Evolutionary conservation across 2,113 vertebrate species (phyloP).

Genomic region (Pelodiscus sinensis): DNA sequence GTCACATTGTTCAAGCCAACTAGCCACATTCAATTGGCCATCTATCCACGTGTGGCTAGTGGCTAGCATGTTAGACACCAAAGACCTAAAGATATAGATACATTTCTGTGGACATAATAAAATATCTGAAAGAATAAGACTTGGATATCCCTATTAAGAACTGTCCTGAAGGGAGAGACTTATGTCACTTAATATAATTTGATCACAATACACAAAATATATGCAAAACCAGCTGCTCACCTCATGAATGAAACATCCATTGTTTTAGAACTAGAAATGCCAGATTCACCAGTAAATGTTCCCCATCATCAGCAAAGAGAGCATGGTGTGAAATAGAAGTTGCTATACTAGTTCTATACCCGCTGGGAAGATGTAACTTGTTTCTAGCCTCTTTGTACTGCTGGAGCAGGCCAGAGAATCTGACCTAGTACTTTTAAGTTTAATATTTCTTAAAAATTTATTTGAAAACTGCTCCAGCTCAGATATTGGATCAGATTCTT

Average conservation of each 20-base stretch:
- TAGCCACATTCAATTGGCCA: too few relatives aligned
- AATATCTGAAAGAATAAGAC: conserved; percentile 7
- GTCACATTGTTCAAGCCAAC: too few relatives aligned
- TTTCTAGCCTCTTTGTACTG: background rate
- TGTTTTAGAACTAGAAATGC: conserved; percentile 32
- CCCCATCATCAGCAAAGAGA: background rate
- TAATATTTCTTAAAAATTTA: background rate
- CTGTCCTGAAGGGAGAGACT: background rate
- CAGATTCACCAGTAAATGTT: conserved; percentile 39
- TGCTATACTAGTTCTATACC: background rate
- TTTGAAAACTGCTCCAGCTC: background rate
- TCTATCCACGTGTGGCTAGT: too few relatives aligned
- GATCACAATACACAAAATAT: background rate
- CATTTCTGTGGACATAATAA: background rate
- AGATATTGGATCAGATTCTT: background rate
- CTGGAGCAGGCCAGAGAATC: background rate
- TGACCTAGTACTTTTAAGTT: background rate
- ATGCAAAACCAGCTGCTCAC: background rate
- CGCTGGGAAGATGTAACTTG: background rate
- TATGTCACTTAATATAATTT: background rate
- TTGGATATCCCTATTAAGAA: background rate
- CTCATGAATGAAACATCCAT: background rate
- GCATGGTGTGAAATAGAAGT: background rate
- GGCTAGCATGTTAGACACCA: too few relatives aligned
- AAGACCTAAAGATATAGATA: background rate